Evolutionary conservation across 2,888 invertebrate genomes (phyloP), one percentile per base, ranked within the genome.

Genomic region (Pachydiplax longipennis): DNA sequence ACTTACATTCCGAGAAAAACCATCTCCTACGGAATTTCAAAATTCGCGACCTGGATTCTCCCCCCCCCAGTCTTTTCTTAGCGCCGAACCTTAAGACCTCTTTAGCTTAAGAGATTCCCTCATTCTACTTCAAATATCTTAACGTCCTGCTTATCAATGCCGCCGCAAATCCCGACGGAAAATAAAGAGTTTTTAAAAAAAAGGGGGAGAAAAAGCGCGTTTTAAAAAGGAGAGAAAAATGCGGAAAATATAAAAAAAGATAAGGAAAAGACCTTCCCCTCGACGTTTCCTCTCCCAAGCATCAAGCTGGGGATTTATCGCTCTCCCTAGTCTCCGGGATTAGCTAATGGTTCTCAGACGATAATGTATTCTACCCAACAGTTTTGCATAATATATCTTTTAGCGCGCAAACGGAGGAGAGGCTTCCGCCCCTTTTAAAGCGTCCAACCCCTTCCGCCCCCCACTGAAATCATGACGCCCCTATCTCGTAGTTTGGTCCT

Each of bases 351-450:
- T 53, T 87, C 65, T 65, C 37, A 37, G 87, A 61, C 87, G 87
- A 87, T 87, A 61, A 87, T 87, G 65, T 61, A 87, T 87, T 87
- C 87, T 87, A 25, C 58, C 87, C 87, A 87, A 87, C 87, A 87
- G 87, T 87, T 87, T 87, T 87, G 87, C 87, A 87, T 87, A 87
- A 87, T 87, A 87, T 87, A 83, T 87, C 58, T 87, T 87, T 87
- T 61, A 31, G 31, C 87, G 40, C 35, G 87, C 22, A 37, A 35
- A 58, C 22, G 87, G 87, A 37, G 65, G 0, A 61, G 87, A 12
- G 18, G 25, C 25, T 73, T 25, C 73, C 25, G 25, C 73, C 73
- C 31, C 73, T 10, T 73, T 18, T 48, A 8, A 44, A 44, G 44
- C 65, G 22, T n/a, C 61, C 61, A 61, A 65, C 22, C 25, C 22